Percentiles rank a stretch among this genome's conserved stretches.
Evolutionary conservation across 2,797 vertebrate species (phyloP).

Genomic region (Tenualosa ilisha): DNA sequence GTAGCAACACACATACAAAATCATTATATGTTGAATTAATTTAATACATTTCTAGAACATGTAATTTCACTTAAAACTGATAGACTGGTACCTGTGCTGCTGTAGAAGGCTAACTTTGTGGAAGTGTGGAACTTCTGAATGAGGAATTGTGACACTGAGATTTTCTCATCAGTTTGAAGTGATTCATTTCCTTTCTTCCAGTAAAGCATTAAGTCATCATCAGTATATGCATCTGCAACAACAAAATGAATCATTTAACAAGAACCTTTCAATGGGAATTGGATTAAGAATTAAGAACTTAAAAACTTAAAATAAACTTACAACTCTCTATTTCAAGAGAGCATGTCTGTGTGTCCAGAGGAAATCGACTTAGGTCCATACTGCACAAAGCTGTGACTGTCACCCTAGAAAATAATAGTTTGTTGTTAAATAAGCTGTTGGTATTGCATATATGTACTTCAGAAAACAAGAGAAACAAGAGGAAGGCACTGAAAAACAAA

Average conservation of each 20-base stretch:
- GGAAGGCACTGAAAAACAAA: no score
- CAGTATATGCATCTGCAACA: slow-evolving; percentile 84
- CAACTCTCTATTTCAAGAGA: slow-evolving; percentile 95
- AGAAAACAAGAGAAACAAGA: neutral
- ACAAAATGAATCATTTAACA: neutral
- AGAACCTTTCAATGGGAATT: neutral
- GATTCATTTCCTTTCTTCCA: slow-evolving; percentile 92
- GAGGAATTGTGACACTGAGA: slow-evolving; percentile 91
- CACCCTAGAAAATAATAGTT: slow-evolving; percentile 73
- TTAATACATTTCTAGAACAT: neutral
- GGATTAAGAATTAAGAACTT: neutral
- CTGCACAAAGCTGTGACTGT: slow-evolving; percentile 94
- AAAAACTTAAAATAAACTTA: slow-evolving; percentile 69
- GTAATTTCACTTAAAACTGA: neutral
- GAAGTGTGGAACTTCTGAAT: slow-evolving; percentile 92
- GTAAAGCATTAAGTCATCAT: slow-evolving; percentile 92
- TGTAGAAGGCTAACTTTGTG: slow-evolving; percentile 89
- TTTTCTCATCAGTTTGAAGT: slow-evolving; percentile 86
- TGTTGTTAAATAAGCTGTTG: neutral
- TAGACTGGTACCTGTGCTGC: slow-evolving; percentile 83
- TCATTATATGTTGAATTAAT: neutral
- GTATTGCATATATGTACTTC: neutral
- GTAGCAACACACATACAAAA: slow-evolving; percentile 17
- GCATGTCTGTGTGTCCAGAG: slow-evolving; percentile 89
- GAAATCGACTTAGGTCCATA: slow-evolving; percentile 93